Percentiles rank a stretch among this genome's conserved stretches.
Evolutionary conservation across 2,888 invertebrate species (phyloP).

Genomic region (Ypsolopha sequella): DNA sequence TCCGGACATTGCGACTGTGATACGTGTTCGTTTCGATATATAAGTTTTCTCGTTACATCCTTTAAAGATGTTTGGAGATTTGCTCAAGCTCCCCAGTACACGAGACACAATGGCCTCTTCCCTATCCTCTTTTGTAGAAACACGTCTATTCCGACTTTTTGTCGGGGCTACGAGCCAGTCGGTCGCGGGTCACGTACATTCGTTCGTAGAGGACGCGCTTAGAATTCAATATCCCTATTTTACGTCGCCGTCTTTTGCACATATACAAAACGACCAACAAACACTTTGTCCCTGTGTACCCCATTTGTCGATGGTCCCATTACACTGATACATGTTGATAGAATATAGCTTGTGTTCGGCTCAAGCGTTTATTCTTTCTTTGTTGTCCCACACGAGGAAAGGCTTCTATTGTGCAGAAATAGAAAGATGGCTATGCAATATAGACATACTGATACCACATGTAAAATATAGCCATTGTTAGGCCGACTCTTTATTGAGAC

Average conservation of each 20-base stretch:
- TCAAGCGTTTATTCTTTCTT: no score
- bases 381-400: no score
- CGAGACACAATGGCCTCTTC: slow-evolving; percentile 43
- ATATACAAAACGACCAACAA: slow-evolving; percentile 38
- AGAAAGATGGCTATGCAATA: no score
- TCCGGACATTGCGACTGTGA: slow-evolving; percentile 14
- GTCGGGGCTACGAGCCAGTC: slow-evolving; percentile 35
- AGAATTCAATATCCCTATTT: slow-evolving; percentile 58
- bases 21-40: slow-evolving; percentile 16
- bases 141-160: slow-evolving; percentile 52
- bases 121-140: slow-evolving; percentile 39
- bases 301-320: slow-evolving; percentile 27
- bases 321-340: slow-evolving; percentile 15
- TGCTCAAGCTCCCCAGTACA: slow-evolving; percentile 43
- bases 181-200: slow-evolving; percentile 50
- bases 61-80: slow-evolving; percentile 52
- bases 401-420: no score
- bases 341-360: no score
- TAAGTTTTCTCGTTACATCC: slow-evolving; percentile 56
- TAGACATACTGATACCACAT: no score
- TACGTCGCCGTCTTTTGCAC: slow-evolving; percentile 39
- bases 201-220: slow-evolving; percentile 44
- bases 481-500: no score
- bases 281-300: slow-evolving; percentile 31
- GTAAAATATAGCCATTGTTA: no score